Percentiles rank a stretch among this genome's conserved stretches.
phyloP scores from a whole-genome alignment of 2,797 vertebrate species.

The Gymnodraco acuticeps region DNA sequence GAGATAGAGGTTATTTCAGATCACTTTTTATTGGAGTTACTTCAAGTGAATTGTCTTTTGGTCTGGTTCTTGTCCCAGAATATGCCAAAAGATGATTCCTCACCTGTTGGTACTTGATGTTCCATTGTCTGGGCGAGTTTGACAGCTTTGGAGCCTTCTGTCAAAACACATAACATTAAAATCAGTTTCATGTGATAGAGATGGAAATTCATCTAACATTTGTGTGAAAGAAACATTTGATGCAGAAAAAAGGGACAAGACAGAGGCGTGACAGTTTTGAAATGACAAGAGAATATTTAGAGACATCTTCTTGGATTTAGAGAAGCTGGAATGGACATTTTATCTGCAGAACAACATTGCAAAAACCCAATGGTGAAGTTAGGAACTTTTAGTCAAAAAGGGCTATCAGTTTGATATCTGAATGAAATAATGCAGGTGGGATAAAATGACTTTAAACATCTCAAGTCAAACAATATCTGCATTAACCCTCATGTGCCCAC shows the following conservation, averaged over 20 bases:
- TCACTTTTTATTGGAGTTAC: neutral
- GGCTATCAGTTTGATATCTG: too few species aligned
- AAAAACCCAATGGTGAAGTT: too few species aligned
- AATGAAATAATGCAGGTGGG: neutral
- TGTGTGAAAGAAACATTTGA: too few species aligned
- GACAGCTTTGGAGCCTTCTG: neutral
- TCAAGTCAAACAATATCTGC: too few species aligned
- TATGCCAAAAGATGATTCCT: neutral
- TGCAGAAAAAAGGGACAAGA: too few species aligned
- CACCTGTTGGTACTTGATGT: constrained; percentile 11
- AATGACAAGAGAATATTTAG: too few species aligned
- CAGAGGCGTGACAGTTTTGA: too few species aligned
- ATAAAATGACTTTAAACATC: neutral
- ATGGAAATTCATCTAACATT: neutral
- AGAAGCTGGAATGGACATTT: too few species aligned
- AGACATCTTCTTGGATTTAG: too few species aligned
- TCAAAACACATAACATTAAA: neutral
- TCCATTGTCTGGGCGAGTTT: fast-evolving
- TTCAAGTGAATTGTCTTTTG: neutral
- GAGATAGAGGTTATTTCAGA: neutral
- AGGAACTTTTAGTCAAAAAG: too few species aligned
- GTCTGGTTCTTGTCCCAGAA: neutral
- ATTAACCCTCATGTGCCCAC: too few species aligned
- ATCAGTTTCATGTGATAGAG: neutral
- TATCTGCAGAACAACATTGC: too few species aligned